Evolutionary conservation across 1,140 invertebrate species (phyloP), one percentile per base, ranked within the genome.

Genomic region (Leptinotarsa defecta): DNA sequence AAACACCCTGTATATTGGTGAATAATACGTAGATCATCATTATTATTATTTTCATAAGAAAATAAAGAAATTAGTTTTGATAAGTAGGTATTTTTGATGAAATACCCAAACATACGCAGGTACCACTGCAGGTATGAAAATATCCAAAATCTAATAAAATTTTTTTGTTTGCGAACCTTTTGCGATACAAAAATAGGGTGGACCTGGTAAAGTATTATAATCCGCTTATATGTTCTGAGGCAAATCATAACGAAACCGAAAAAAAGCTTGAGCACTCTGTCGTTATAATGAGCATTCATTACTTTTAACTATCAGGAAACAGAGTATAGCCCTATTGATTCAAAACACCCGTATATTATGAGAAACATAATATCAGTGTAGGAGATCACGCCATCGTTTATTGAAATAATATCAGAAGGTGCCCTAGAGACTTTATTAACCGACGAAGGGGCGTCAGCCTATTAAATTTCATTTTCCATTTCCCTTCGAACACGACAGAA

Each of bases 401-500:
- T 11, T 43, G 65, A 43, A 68, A 68, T 68, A 68, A 24, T 27
- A 24, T 19, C 11, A 24, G 24, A 68, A 24, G 24, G 22, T 43
- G 17, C 65, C 43, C 65, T 24, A 43, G 65, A 43, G 65, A 68
- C 65, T 43, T 17, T 27, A 68, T 68, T 43, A 19, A 24, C 65
- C 20, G 65, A 68, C 65, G 24, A 27, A 43, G 65, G 65, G 65
- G 24, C 17, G 24, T 24, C 17, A 68, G 24, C 27, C 19, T 68
- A 68, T 68, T 68, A 27, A 68, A 68, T 68, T 22, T 68, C 65
- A 68, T 68, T 22, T 68, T 68, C 65, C 65, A 68, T 68, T 68
- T 68, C 65, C 24, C 65, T 68, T 57, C 19, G 22, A 43, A 68
- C 43, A 43, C 11, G 24, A 24, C 24, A 68, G 13, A 68, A 68